Percentiles rank a stretch among this genome's conserved stretches.
Conservation (phyloP, 2,797 vertebrate species). For the Philypnodon macrostomus region DNA sequence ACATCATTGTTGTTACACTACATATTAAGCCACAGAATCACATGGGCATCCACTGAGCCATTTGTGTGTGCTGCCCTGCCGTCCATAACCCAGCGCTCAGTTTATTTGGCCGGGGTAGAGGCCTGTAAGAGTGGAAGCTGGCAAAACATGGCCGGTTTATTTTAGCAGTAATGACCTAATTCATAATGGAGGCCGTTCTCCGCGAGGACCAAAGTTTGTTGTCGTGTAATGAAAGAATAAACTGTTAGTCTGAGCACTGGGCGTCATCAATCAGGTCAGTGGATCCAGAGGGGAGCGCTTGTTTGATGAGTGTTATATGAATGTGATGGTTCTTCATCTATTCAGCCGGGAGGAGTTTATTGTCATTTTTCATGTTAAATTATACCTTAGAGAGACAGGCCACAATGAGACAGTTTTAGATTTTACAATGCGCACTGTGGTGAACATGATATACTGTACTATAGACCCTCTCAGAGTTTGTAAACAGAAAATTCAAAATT, state of each 20-base stretch:
- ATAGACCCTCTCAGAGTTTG: too few relatives aligned
- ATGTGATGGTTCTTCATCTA: constrained; percentile 6
- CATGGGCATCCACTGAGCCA: constrained; percentile 18
- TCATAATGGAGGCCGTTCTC: constrained; percentile 55
- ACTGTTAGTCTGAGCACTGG: constrained; percentile 41
- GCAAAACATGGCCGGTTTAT: constrained; percentile 55
- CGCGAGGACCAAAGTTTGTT: constrained; percentile 45
- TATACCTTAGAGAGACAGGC: constrained; percentile 4
- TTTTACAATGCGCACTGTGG: background rate
- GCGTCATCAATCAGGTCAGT: constrained; percentile 47
- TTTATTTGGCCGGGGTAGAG: constrained; percentile 36
- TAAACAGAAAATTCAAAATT: too few relatives aligned
- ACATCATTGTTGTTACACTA: too few relatives aligned
- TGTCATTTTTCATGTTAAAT: constrained; percentile 9
- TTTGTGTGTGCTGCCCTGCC: constrained; percentile 21
- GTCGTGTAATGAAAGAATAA: constrained; percentile 64
- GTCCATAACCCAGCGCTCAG: constrained; percentile 36
- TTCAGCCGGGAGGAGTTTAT: constrained; percentile 4
- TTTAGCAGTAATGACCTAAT: constrained; percentile 62
- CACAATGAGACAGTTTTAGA: background rate
- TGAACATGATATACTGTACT: too few relatives aligned
- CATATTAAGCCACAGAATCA: constrained; percentile 2
- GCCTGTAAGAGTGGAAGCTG: constrained; percentile 32
- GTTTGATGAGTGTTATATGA: constrained; percentile 28
- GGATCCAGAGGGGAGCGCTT: constrained; percentile 30